Evolutionary conservation across 2,797 vertebrate species (phyloP), one percentile per base, ranked within the genome.

Genomic region (Huso huso): DNA sequence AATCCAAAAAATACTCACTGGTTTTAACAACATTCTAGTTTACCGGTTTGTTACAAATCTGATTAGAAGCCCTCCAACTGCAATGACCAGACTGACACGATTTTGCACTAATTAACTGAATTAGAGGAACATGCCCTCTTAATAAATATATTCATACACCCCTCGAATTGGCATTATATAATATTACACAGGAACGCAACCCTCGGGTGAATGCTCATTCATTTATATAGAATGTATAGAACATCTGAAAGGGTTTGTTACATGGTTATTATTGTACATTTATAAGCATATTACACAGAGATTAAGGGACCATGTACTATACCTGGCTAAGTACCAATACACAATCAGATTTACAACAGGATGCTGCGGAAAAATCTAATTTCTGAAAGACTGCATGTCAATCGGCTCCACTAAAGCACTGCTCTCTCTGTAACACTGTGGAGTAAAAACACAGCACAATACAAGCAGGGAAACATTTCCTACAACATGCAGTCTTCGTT

Each of bases 311-410:
- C 58, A 52, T 68, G 71, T 48, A 68, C 67, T 50, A 48, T 65
- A 52, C 50, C 51, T 85, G 79, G 83, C 78, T 82, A 85, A 81
- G 82, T 83, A 87, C 84, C 84, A 88, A 87, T 83, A 79, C 51
- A 76, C 85, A 90, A 89, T 85, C 82, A 70, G 80, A 78, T 88
- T 85, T 88, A 76, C 79, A 77, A 81, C 83, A 84, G 87, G 85
- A 86, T 88, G 83, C 82, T 74, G 81, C 81, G 73, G 79, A 72
- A 70, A 84, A 89, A 89, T 88, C 83, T 78, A 87, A 88, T 90
- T 87, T 83, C 68, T 72, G 69, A 69, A 75, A 57, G 75, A 80
- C 78, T 81, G 80, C 77, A 78, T 83, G 85, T 83, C 77, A 83
- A 77, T 79, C 75, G 70, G 79, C 80, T 74, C 77, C 71, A 76